Conservation (phyloP, 2,797 vertebrate genomes). For the Gallinago stenura region DNA sequence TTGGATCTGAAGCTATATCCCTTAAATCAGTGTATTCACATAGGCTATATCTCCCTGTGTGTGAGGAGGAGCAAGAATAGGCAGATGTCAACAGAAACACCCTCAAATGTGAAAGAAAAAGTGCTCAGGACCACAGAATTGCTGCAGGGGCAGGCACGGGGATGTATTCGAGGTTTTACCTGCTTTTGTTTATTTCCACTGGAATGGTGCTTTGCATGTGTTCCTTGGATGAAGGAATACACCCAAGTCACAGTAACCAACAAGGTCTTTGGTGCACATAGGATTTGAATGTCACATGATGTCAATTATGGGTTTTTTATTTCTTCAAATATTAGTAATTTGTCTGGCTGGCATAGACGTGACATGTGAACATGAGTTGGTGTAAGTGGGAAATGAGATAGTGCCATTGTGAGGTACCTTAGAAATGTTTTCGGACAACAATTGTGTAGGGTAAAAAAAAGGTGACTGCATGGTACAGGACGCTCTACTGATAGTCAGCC, state of each 20-base stretch:
- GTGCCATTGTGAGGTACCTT: neutral
- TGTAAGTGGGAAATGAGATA: neutral
- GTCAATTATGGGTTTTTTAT: neutral
- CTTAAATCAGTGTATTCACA: neutral
- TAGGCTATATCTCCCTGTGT: neutral
- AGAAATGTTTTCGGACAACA: too few species aligned
- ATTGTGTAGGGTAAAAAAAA: neutral
- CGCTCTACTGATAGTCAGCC: neutral
- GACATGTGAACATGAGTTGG: neutral
- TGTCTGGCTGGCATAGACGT: neutral
- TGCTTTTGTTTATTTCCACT: neutral
- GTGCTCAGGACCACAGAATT: neutral
- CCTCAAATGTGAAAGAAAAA: neutral
- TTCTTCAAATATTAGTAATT: neutral
- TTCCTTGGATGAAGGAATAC: neutral
- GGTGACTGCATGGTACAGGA: neutral
- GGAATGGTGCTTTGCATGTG: neutral
- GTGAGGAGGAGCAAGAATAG: neutral
- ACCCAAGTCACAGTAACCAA: neutral
- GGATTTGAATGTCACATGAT: neutral
- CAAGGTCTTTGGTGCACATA: neutral
- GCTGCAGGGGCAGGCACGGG: neutral
- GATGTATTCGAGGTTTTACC: fast-evolving
- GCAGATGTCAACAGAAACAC: neutral
- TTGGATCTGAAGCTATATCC: neutral